These are phyloP conservation scores for Lipotes vexillifer DNA, from an alignment of 2,113 vertebrate genomes.

Conservation along the genomic window DNA sequence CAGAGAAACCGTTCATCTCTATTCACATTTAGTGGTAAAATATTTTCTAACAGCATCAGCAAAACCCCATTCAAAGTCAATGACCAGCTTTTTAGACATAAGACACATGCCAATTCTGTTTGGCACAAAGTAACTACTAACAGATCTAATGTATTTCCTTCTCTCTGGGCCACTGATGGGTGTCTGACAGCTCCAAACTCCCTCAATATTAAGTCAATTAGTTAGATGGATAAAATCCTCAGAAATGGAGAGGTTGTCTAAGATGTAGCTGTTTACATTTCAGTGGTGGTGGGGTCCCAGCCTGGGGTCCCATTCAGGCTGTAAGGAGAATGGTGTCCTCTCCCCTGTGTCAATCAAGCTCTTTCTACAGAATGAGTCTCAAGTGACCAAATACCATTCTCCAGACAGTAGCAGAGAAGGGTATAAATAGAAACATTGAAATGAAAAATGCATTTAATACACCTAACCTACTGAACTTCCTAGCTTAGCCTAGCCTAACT, in stretches of 20 bases:
- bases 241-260: background rate
- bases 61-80: background rate
- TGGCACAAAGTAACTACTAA: background rate
- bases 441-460: background rate
- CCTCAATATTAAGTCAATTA: background rate
- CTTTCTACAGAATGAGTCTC: background rate
- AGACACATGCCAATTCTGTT: background rate
- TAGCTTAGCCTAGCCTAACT: background rate
- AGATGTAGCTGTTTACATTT: background rate
- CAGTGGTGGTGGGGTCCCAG: background rate
- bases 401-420: background rate
- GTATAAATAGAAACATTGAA: background rate
- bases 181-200: background rate
- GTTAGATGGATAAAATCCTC: background rate
- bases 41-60: background rate
- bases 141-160: background rate
- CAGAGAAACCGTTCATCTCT: background rate
- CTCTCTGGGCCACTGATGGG: background rate
- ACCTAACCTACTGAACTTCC: background rate
- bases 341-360: background rate
- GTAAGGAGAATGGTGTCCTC: background rate
- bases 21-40: background rate
- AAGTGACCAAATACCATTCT: background rate
- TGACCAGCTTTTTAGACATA: background rate
- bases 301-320: background rate